These are phyloP conservation scores for Apocrypta bakeri DNA, from an alignment of 1,140 invertebrate genomes.

Conservation along the genomic window DNA sequence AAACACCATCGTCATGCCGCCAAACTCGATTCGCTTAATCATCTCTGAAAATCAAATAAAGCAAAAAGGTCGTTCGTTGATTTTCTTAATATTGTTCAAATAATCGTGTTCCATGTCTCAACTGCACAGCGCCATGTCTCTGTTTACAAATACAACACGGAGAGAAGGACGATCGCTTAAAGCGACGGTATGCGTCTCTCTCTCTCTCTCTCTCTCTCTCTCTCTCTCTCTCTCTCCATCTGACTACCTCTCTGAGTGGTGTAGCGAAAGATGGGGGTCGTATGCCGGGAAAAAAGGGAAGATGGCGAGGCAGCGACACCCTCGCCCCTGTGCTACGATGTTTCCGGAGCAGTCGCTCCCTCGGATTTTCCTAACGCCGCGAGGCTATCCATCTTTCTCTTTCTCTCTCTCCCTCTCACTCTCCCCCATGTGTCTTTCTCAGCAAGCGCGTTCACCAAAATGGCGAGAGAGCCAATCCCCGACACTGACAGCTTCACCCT, in stretches of 20 bases:
- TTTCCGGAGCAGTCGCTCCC: conserved; percentile 36
- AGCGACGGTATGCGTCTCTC: not conserved
- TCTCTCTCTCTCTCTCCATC: no score
- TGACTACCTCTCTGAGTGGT: not conserved
- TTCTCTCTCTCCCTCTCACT: not conserved
- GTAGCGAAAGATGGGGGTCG: conserved; percentile 13
- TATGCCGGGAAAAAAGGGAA: not conserved
- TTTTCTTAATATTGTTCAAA: conserved; percentile 23
- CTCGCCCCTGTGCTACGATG: conserved; percentile 35
- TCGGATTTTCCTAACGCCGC: conserved; percentile 41
- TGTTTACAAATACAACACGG: conserved; percentile 27
- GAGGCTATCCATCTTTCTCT: conserved; percentile 6
- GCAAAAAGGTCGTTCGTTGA: not conserved
- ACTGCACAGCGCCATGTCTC: not conserved
- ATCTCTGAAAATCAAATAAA: no score
- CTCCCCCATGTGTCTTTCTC: conserved; percentile 34
- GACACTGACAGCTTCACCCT: conserved; percentile 55
- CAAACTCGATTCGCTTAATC: no score
- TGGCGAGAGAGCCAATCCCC: conserved; percentile 65
- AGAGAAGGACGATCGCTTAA: conserved; percentile 1
- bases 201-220: no score
- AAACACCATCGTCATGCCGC: not conserved
- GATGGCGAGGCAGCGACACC: conserved; percentile 4
- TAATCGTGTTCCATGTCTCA: not conserved
- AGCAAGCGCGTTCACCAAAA: conserved; percentile 67